A percentile compares a stretch with the other conserved stretches of the same genome.
Conservation (phyloP, 2,113 vertebrate genomes). For the Megalops atlanticus region DNA sequence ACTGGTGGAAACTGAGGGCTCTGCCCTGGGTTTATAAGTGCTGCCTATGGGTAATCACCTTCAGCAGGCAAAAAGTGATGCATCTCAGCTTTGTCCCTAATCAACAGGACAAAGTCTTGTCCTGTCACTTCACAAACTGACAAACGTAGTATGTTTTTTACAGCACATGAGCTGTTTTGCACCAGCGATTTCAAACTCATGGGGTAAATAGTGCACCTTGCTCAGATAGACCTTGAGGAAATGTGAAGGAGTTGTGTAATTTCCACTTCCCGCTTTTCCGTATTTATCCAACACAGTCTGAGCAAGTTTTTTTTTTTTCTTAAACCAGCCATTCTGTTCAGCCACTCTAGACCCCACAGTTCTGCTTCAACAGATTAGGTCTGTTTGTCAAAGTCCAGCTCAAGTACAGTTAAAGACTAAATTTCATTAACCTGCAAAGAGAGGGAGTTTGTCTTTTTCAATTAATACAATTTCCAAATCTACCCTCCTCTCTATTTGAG, state of each 20-base stretch:
- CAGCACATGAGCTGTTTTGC: neutral
- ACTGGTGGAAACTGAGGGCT: slow-evolving; percentile 15
- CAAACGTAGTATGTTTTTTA: too few species aligned
- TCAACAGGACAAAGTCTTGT: too few species aligned
- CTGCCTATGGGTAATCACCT: neutral
- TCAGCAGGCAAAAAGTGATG: neutral
- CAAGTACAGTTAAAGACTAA: slow-evolving; percentile 1
- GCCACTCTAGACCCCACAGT: neutral
- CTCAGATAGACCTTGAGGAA: neutral
- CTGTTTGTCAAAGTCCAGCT: slow-evolving; percentile 13
- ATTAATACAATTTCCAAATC: slow-evolving; percentile 2
- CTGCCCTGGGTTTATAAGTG: neutral
- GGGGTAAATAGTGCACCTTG: neutral
- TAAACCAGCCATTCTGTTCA: neutral
- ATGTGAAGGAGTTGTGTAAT: neutral
- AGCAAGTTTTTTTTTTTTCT: neutral
- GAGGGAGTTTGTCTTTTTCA: slow-evolving; percentile 1
- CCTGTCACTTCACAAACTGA: too few species aligned
- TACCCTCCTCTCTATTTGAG: neutral
- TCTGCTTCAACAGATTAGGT: neutral
- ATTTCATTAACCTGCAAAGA: slow-evolving; percentile 6
- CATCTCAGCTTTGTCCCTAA: neutral
- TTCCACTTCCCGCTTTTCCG: neutral
- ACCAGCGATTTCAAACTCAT: neutral
- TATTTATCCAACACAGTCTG: neutral